Conservation (phyloP, 2,113 vertebrate genomes). For the Sapajus apella region DNA sequence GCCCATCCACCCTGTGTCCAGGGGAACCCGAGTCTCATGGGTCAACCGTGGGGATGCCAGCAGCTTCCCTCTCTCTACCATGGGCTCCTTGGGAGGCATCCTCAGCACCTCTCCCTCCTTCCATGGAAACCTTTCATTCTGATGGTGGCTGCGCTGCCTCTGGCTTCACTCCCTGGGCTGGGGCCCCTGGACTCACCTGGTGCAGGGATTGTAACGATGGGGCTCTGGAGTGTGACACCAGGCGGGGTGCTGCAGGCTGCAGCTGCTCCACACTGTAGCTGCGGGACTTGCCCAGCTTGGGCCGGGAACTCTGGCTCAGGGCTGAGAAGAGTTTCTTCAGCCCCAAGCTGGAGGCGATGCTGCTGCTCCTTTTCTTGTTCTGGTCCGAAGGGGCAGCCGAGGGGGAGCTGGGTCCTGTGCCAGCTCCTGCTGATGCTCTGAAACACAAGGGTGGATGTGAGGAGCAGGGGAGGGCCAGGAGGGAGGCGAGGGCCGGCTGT, state of each 20-base stretch:
- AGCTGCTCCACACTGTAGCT: conserved; percentile 91
- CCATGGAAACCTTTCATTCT: neutral
- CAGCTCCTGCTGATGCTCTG: conserved; percentile 47
- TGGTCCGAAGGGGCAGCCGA: neutral
- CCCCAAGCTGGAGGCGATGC: conserved; percentile 66
- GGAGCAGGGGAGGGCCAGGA: neutral
- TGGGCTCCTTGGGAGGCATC: neutral
- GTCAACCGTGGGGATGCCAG: neutral
- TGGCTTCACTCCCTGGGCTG: neutral
- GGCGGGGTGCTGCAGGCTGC: accelerated
- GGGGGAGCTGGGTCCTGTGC: neutral
- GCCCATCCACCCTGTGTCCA: accelerated
- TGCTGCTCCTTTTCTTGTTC: conserved; percentile 72
- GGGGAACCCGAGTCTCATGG: accelerated
- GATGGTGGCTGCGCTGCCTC: neutral
- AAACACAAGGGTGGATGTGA: conserved; percentile 28
- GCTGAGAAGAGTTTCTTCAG: conserved; percentile 89
- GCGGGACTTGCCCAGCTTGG: conserved; percentile 86
- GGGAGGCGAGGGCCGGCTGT: no score
- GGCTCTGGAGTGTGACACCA: conserved; percentile 73
- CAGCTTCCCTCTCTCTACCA: accelerated
- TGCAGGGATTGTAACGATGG: conserved; percentile 92
- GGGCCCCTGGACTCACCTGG: conserved; percentile 85
- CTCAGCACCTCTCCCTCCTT: neutral
- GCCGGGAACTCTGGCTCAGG: conserved; percentile 89